Conservation (phyloP, 2,888 invertebrate species). For the Trissoscelio sp. region DNA sequence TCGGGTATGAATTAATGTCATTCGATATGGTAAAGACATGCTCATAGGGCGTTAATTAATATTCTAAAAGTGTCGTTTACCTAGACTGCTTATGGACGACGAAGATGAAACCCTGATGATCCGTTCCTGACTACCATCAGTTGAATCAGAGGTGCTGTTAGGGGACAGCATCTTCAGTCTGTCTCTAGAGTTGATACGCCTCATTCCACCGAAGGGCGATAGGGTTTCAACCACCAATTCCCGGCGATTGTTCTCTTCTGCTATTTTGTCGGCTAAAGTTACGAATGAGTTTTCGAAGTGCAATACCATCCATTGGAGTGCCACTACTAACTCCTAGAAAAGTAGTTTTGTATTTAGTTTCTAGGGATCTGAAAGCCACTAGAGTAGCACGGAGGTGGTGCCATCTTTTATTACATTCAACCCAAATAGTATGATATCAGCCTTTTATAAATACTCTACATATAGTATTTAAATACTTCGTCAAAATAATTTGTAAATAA, state of each 20-base stretch:
- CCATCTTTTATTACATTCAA: no score
- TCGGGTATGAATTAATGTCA: constrained; percentile 2
- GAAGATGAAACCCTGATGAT: constrained; percentile 89
- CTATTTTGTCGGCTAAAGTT: constrained; percentile 85
- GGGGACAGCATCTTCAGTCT: constrained; percentile 83
- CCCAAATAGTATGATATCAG: no score
- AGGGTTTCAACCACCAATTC: constrained; percentile 81
- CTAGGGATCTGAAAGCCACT: no score
- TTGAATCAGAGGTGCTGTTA: constrained; percentile 78
- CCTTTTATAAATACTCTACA: no score
- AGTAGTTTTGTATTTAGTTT: background rate
- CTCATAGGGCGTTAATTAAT: no score
- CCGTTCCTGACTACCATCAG: constrained; percentile 83
- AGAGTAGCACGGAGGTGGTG: no score
- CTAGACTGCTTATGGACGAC: constrained; percentile 88
- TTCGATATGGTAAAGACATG: background rate
- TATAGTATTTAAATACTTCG: no score
- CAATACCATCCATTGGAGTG: constrained; percentile 93
- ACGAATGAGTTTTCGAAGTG: constrained; percentile 95
- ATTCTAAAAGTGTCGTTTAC: constrained; percentile 77
- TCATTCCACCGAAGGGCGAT: constrained; percentile 81
- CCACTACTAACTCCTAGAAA: constrained; percentile 91
- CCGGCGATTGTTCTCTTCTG: constrained; percentile 85
- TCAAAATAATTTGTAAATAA: no score
- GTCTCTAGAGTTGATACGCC: constrained; percentile 83